A percentile compares a stretch with the other conserved stretches of the same genome.
These are phyloP conservation scores for Cephalopholis sonnerati DNA, from an alignment of 2,113 vertebrate genomes.

Conservation along the genomic window DNA sequence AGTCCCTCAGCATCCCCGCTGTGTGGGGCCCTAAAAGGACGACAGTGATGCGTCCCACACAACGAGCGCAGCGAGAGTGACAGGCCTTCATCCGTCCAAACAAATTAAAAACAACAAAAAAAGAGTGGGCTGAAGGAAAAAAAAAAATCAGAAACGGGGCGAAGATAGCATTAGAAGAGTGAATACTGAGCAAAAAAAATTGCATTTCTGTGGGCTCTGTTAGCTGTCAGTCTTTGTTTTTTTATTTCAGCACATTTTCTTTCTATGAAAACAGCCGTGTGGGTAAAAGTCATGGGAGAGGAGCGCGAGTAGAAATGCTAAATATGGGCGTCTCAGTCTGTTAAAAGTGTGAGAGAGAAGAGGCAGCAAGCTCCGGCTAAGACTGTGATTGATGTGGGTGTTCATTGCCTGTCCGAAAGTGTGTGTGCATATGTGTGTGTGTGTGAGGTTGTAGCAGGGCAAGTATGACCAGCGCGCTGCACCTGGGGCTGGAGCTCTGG, in stretches of 20 bases:
- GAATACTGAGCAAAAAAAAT: constrained; percentile 16
- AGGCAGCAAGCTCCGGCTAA: neutral
- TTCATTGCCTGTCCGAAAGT: neutral
- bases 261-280: neutral
- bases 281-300: constrained; percentile 40
- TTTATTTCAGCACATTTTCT: neutral
- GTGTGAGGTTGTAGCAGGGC: constrained; percentile 51
- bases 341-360: constrained; percentile 9
- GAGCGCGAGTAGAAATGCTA: constrained; percentile 21
- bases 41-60: constrained; percentile 20
- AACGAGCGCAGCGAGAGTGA: constrained; percentile 22
- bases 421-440: constrained; percentile 45
- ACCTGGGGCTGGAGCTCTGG: constrained; percentile 66
- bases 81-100: constrained; percentile 36
- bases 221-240: constrained; percentile 40
- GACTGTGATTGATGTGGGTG: constrained; percentile 28
- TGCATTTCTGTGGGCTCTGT: constrained; percentile 10
- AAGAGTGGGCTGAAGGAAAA: constrained; percentile 1
- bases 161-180: constrained; percentile 12
- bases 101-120: constrained; percentile 7
- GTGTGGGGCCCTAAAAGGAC: neutral
- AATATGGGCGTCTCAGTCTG: constrained; percentile 24
- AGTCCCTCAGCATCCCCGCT: constrained; percentile 5
- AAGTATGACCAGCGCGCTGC: constrained; percentile 60
- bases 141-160: neutral